Percentiles rank a stretch among this genome's conserved stretches.
phyloP scores from a whole-genome alignment of 2,113 vertebrate species.

The Poecilia latipinna region DNA sequence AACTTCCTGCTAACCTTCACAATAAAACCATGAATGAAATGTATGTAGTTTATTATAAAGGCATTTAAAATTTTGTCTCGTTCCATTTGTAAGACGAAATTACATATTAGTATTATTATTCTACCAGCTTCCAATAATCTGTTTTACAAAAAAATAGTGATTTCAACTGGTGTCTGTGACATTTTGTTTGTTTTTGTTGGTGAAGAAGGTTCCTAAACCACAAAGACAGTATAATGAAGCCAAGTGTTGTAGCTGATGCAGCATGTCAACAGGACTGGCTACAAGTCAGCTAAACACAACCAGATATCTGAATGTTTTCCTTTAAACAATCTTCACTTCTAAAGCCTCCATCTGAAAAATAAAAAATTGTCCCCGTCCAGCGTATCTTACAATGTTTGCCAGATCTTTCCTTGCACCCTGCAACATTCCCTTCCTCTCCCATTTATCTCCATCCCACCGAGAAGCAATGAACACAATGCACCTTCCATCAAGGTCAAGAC shows the following conservation, averaged over 20 bases:
- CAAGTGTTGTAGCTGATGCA: neutral
- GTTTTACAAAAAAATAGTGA: no score
- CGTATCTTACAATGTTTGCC: neutral
- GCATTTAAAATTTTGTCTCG: neutral
- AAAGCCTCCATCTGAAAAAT: no score
- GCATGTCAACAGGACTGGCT: no score
- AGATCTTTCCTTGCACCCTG: no score
- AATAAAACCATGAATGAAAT: neutral
- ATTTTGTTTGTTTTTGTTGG: neutral
- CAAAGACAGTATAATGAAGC: neutral
- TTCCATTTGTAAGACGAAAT: no score
- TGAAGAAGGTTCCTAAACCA: neutral
- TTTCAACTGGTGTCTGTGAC: no score
- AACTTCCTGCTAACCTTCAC: neutral
- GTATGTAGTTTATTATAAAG: neutral
- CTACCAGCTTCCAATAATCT: no score
- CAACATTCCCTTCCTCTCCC: conserved; percentile 19
- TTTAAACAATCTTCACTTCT: neutral
- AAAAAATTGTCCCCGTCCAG: neutral
- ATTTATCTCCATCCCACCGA: conserved; percentile 14
- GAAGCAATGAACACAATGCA: conserved; percentile 26
- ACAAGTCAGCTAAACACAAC: neutral
- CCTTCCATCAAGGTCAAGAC: conserved; percentile 20
- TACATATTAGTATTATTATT: no score
- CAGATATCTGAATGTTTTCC: neutral